Base-by-base conservation (phyloP, 2,113 vertebrate genomes). In the Natator depressus region DNA sequence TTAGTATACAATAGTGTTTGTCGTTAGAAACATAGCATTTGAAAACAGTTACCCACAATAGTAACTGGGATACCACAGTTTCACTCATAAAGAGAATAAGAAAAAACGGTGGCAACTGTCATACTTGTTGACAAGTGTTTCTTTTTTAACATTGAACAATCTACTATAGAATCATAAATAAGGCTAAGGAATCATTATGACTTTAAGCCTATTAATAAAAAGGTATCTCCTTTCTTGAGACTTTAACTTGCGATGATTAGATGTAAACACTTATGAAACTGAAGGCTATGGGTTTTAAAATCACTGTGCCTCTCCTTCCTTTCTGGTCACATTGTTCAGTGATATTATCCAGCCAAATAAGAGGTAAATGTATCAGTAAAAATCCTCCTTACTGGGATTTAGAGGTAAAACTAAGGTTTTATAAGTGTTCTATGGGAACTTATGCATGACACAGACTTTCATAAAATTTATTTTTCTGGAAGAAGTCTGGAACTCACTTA, bases 251-350 rank as follows among this genome's bases (percentile, higher is more conserved):
- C 89, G 59, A 51, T n/a, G 46, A 88, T 88, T 91, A 90, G 85
- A 89, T 50, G 31, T 0, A 0, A 94, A 51, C 2, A 2, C 31
- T 96, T 94, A 69, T 88, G 85, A 95, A 72, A 89, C 82, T 94
- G 95, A 96, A 96, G 89, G 87, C 96, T 87, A 96, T 69, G 65
- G 29, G 88, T 94, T 94, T 96, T 92, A 87, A 88, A 92, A 92
- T 87, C 8, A 42, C 2, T 83, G 89, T 85, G 2, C 25, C 85
- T 92, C 31, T 94, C 59, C 85, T 91, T 96, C 53, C 27, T 95
- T 96, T 96, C 89, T 84, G 19, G 80, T 69, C 50, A 90, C 50
- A 92, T 29, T 5, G 0, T 85, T 91, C 80, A 93, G 14, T 19
- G 82, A 79, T 53, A 31, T 47, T 79, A 72, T 85, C n/a, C 47